phyloP scores from a whole-genome alignment of 2,888 invertebrate species.

The Eustalomyia histrio region DNA sequence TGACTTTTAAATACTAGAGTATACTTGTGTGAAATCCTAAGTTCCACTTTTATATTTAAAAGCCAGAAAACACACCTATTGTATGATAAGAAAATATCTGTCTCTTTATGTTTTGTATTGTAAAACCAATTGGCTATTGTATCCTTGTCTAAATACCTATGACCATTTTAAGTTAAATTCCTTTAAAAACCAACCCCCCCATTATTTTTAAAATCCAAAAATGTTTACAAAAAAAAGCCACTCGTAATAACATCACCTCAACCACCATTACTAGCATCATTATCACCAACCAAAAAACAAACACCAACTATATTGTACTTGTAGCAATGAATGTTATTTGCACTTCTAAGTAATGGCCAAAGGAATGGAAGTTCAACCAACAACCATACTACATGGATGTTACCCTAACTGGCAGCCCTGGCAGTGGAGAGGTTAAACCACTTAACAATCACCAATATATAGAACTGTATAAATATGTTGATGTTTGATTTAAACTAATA shows the following conservation, averaged over 20 bases:
- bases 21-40: background rate
- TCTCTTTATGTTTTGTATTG: background rate
- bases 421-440: constrained; percentile 6
- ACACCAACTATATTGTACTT: background rate
- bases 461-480: constrained; percentile 3
- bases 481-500: constrained; percentile 18
- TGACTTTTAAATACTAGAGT: background rate
- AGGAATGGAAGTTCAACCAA: background rate
- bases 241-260: constrained; percentile 60
- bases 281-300: constrained; percentile 33
- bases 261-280: constrained; percentile 42
- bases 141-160: background rate
- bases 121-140: constrained; percentile 15
- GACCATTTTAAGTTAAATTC: constrained; percentile 14
- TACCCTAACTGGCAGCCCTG: background rate
- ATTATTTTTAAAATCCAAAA: background rate
- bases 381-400: background rate
- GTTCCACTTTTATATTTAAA: background rate
- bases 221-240: constrained; percentile 54
- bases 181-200: constrained; percentile 11
- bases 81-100: background rate
- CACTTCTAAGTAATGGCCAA: background rate
- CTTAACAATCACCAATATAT: background rate
- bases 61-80: background rate
- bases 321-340: background rate